These are phyloP conservation scores for Heterocephalus glaber DNA, from an alignment of 2,113 vertebrate genomes.

Conservation along the genomic window DNA sequence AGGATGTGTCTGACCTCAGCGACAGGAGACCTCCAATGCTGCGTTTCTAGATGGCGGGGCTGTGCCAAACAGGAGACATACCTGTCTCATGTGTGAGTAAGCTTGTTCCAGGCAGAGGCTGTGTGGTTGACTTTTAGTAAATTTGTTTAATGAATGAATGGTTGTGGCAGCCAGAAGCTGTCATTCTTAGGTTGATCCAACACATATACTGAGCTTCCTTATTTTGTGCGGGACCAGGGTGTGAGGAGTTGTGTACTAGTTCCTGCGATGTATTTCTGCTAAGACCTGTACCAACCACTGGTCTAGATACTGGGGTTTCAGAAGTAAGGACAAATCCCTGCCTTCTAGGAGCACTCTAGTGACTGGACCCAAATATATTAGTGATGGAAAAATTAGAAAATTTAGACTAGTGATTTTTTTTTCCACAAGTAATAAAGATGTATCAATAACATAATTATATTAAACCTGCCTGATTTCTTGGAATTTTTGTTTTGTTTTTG, in stretches of 20 bases:
- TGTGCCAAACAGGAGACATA: neutral
- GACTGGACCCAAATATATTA: neutral
- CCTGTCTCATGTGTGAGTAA: neutral
- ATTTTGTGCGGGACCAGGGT: neutral
- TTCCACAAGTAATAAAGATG: neutral
- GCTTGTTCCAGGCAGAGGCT: neutral
- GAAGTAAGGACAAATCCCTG: conserved; percentile 10
- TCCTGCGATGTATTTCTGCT: neutral
- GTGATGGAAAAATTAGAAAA: conserved; percentile 18
- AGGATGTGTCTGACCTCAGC: neutral
- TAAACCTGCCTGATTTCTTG: conserved; percentile 15
- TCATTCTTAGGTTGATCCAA: neutral
- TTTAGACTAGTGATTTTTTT: neutral
- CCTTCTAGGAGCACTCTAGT: neutral
- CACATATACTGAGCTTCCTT: neutral
- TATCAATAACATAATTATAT: neutral
- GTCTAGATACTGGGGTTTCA: neutral
- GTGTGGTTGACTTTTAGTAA: neutral
- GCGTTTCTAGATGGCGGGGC: neutral
- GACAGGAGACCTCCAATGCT: neutral
- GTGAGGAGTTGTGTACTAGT: neutral
- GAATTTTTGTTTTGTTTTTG: neutral
- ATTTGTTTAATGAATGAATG: neutral
- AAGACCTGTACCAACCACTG: neutral
- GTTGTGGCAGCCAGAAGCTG: neutral